Evolutionary conservation across 2,888 invertebrate genomes (phyloP), one percentile per base, ranked within the genome.

Genomic region (Theretra japonica): DNA sequence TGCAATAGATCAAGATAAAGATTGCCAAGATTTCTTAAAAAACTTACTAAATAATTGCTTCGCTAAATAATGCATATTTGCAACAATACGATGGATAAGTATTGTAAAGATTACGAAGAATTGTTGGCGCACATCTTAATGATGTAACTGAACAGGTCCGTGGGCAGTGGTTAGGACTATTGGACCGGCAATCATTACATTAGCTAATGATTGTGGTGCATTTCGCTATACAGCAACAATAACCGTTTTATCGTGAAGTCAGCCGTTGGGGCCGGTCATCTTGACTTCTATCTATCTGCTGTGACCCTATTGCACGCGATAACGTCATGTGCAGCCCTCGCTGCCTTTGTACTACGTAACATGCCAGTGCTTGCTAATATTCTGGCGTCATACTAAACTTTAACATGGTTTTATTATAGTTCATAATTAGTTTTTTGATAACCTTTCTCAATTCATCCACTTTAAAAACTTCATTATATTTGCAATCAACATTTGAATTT

Each of bases 261-360:
- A 82, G 82, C 81, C 77, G 78, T 81, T 72, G 75, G 83, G 75
- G 75, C 79, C 76, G 84, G 74, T 76, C 79, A 77, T 86, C 85
- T 89, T 88, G 86, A 86, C 89, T 82, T 79, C 69, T 70, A 75
- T 75, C 76, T 89, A 89, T 88, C 88, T 76, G 69, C 72, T 73
- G 76, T 86, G 90, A 90, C 90, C 90, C 86, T 84, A 79, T 79
- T 86, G 82, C 83, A 83, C 30, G 78, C 77, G 88, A 87, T 86
- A 86, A 73, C 73, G 70, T 73, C 78, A 77, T 73, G 70, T 68
- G 70, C 33, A 70, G n/a, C 50, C 56, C 62, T 58, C 69, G 25
- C 69, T 77, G 80, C 77, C 71, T 77, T 76, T 78, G 70, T 79
- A 78, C 76, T 75, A 80, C 74, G 75, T 79, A 75, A 79, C 73